Percentiles rank a stretch among this genome's conserved stretches.
phyloP scores from a whole-genome alignment of 2,113 vertebrate genomes.

The Columba janthina region DNA sequence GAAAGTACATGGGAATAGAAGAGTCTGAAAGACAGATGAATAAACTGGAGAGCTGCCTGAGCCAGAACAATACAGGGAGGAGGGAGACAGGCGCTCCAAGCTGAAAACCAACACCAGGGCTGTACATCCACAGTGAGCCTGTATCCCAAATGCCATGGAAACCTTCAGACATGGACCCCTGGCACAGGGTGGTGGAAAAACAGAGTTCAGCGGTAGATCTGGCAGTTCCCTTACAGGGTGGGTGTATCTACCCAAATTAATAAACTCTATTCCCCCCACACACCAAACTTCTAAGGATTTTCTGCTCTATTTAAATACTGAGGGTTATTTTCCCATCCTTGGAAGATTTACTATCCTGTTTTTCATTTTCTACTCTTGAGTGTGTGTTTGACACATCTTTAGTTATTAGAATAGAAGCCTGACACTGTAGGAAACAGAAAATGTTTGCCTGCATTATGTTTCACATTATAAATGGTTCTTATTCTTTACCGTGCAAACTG shows the following conservation, averaged over 20 bases:
- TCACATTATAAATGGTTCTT: conserved; percentile 42
- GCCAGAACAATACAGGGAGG: accelerated
- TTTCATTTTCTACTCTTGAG: conserved; percentile 26
- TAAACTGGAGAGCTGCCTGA: not conserved
- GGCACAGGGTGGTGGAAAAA: not conserved
- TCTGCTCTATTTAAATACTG: not conserved
- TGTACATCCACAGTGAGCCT: not conserved
- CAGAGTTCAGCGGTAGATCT: not conserved
- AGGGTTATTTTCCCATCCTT: not conserved
- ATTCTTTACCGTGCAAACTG: conserved; percentile 6
- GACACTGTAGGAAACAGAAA: conserved; percentile 27
- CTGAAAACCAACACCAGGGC: not conserved
- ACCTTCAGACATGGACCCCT: not conserved
- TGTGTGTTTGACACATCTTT: conserved; percentile 45
- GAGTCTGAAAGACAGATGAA: not conserved
- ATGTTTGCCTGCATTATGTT: conserved; percentile 32
- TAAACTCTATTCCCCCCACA: not conserved
- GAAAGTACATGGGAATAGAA: not conserved
- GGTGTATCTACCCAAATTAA: not conserved
- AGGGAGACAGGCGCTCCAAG: not conserved
- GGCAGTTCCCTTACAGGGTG: not conserved
- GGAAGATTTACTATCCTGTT: conserved; percentile 39
- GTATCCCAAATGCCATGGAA: not conserved
- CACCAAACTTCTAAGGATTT: not conserved
- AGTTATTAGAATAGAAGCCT: conserved; percentile 31